Evolutionary conservation across 2,797 vertebrate species (phyloP).

Genomic region (Eulemur albifrons): DNA sequence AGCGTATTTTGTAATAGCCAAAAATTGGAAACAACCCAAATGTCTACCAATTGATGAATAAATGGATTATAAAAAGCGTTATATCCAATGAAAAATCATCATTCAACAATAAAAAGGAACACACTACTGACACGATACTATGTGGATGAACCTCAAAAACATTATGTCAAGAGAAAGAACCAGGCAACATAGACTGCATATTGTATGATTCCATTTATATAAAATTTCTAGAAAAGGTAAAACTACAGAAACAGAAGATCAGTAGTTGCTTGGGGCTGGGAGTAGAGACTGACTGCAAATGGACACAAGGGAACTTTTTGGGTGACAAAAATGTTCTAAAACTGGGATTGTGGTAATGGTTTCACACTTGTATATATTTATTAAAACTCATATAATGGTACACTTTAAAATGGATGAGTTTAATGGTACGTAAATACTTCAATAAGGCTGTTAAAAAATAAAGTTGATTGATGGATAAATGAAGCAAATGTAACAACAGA

Average conservation of each 20-base stretch:
- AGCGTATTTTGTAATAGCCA: background rate
- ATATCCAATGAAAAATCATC: background rate
- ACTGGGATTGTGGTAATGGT: background rate
- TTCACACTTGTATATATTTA: background rate
- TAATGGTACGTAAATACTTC: background rate
- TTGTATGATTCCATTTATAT: background rate
- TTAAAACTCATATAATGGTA: background rate
- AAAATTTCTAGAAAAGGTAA: conserved; percentile 17
- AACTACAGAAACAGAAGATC: background rate
- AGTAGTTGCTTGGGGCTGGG: background rate
- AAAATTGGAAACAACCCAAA: conserved; percentile 25
- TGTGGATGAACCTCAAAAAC: background rate
- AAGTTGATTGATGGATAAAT: background rate
- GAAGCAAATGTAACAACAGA: background rate
- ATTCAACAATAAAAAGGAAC: background rate
- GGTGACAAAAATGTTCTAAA: background rate
- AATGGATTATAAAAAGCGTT: background rate
- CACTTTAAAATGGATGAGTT: background rate
- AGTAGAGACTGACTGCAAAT: background rate
- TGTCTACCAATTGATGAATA: background rate
- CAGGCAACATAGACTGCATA: background rate
- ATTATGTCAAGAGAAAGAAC: background rate
- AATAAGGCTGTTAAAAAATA: conserved; percentile 35
- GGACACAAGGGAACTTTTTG: background rate
- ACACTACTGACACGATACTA: background rate